phyloP scores from a whole-genome alignment of 2,888 invertebrate genomes.

The Calliphora vomitoria region DNA sequence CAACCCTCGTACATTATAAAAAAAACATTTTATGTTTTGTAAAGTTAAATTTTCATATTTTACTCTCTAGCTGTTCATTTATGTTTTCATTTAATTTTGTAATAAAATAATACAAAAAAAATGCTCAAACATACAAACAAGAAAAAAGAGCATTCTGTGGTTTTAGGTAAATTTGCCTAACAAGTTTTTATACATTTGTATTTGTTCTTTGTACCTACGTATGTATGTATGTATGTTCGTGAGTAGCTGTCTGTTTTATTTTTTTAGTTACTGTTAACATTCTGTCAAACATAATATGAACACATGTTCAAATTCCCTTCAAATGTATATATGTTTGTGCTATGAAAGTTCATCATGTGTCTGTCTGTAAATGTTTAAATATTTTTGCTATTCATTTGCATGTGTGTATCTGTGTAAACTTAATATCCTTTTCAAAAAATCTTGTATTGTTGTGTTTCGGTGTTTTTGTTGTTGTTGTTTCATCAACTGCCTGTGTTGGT shows the following conservation, averaged over 20 bases:
- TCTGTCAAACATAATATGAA: constrained; percentile 25
- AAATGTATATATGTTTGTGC: neutral
- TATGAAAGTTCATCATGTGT: constrained; percentile 19
- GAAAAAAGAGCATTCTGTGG: constrained; percentile 25
- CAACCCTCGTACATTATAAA: too few relatives aligned
- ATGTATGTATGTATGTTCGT: neutral
- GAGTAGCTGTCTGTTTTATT: neutral
- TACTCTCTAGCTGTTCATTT: too few relatives aligned
- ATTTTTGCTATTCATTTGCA: neutral
- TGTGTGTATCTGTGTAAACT: neutral
- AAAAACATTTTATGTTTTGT: too few relatives aligned
- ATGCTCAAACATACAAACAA: neutral
- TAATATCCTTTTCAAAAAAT: constrained; percentile 3
- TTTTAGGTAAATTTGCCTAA: constrained; percentile 34
- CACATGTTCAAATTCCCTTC: constrained; percentile 31
- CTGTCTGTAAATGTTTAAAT: constrained; percentile 10
- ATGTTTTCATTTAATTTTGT: too few relatives aligned
- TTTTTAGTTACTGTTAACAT: neutral
- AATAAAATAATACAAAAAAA: neutral
- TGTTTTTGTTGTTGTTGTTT: neutral
- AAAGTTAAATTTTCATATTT: too few relatives aligned
- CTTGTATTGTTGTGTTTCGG: neutral
- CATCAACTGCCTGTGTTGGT: neutral
- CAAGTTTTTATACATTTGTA: constrained; percentile 3
- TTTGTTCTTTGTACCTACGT: neutral